Conservation (phyloP, 1,140 invertebrate genomes). For the Cotesia typhae region DNA sequence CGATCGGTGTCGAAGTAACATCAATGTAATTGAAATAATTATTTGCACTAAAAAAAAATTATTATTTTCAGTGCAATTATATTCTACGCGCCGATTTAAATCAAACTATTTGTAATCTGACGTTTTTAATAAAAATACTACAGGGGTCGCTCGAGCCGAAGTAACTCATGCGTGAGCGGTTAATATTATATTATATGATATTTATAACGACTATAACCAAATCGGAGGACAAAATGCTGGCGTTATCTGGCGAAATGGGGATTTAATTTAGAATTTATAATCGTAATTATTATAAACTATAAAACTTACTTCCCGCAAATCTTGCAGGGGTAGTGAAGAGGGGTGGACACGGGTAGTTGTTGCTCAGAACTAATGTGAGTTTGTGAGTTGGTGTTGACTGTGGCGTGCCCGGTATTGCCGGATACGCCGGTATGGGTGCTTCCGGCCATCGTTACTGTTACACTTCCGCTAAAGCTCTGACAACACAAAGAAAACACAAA, state of each 20-base stretch:
- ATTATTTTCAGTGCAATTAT: too few species aligned
- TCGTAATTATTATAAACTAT: slow-evolving; percentile 54
- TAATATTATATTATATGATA: too few species aligned
- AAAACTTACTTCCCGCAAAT: slow-evolving; percentile 96
- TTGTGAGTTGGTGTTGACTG: slow-evolving; percentile 70
- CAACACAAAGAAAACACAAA: slow-evolving; percentile 68
- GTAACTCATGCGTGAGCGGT: too few species aligned
- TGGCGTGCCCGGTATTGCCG: slow-evolving; percentile 63
- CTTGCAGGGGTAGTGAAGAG: slow-evolving; percentile 86
- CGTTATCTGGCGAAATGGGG: background rate
- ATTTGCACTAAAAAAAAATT: too few species aligned
- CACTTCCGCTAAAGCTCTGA: slow-evolving; percentile 83
- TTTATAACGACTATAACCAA: too few species aligned
- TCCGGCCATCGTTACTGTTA: slow-evolving; percentile 75
- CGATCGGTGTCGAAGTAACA: too few species aligned
- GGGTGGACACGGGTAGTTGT: slow-evolving; percentile 66
- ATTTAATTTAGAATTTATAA: slow-evolving; percentile 26
- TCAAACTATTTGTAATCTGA: too few species aligned
- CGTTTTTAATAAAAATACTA: too few species aligned
- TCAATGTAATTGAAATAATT: too few species aligned
- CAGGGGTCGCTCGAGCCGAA: too few species aligned
- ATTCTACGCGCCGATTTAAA: too few species aligned
- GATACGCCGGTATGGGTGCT: slow-evolving; percentile 78
- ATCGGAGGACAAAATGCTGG: too few species aligned
- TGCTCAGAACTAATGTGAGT: slow-evolving; percentile 68